Conservation (phyloP, 2,797 vertebrate genomes). For the Sitta carolinensis region DNA sequence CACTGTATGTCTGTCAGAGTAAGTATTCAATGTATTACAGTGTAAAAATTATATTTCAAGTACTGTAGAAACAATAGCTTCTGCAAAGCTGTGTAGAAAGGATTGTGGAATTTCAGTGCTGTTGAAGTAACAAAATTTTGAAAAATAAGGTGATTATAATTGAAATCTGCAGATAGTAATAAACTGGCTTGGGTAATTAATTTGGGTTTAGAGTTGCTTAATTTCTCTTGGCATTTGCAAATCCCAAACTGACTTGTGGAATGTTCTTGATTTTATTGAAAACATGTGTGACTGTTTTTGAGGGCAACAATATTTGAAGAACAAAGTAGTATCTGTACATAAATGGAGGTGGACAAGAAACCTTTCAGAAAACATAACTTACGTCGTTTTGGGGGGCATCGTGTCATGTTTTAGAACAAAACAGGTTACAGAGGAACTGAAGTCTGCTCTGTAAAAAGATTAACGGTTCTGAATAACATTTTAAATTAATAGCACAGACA, state of each 20-base stretch:
- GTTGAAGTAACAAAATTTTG: neutral
- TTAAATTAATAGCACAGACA: neutral
- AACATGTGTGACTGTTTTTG: constrained; percentile 19
- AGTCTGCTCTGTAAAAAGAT: neutral
- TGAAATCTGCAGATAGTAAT: neutral
- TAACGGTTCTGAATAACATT: neutral
- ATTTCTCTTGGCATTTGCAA: constrained; percentile 26
- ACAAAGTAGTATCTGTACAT: neutral
- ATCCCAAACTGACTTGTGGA: constrained; percentile 27
- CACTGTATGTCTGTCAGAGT: neutral
- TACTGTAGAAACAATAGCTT: neutral
- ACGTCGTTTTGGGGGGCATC: neutral
- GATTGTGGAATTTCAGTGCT: neutral
- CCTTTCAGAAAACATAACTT: neutral
- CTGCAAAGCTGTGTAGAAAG: neutral
- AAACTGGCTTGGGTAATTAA: constrained; percentile 11
- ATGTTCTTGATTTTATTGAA: constrained; percentile 36
- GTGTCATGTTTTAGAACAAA: neutral
- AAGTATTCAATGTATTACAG: neutral
- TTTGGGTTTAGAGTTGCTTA: constrained; percentile 24
- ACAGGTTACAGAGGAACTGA: neutral
- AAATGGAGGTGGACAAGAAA: neutral
- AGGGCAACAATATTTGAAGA: neutral
- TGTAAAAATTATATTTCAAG: neutral
- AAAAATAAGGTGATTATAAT: neutral